Percentiles rank a stretch among this genome's conserved stretches.
phyloP scores from a whole-genome alignment of 2,113 vertebrate species.

The Pyxicephalus adspersus region DNA sequence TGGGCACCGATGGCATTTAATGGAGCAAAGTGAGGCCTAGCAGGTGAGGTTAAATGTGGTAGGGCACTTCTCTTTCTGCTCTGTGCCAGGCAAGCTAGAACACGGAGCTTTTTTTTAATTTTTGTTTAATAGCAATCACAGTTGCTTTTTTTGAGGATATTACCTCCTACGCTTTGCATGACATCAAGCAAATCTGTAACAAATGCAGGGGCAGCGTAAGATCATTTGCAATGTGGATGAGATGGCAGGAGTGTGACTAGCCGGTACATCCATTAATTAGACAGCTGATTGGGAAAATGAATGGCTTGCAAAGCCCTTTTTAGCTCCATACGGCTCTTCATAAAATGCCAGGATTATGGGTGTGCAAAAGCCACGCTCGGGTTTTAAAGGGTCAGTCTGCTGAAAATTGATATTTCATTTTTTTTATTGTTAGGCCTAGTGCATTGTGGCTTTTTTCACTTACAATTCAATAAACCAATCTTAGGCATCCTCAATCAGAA shows the following conservation, averaged over 20 bases:
- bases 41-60: not conserved
- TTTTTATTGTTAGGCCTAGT: too few relatives aligned
- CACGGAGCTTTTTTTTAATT: not conserved
- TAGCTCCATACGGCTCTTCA: too few relatives aligned
- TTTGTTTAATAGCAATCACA: not conserved
- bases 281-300: not conserved
- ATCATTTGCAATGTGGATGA: constrained; percentile 22
- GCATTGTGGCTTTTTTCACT: too few relatives aligned
- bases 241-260: constrained; percentile 17
- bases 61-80: not conserved
- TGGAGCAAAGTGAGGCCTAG: not conserved
- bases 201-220: constrained; percentile 2
- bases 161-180: not conserved
- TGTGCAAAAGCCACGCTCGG: too few relatives aligned
- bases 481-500: too few relatives aligned
- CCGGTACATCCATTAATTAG: constrained; percentile 20
- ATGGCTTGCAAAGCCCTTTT: too few relatives aligned
- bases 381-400: too few relatives aligned
- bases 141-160: not conserved
- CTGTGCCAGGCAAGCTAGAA: too few relatives aligned
- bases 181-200: not conserved
- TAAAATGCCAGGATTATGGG: too few relatives aligned
- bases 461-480: too few relatives aligned
- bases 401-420: too few relatives aligned
- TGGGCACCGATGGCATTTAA: not conserved